These are phyloP conservation scores for Perodicticus potto DNA, from an alignment of 2,797 vertebrate species.

Conservation along the genomic window DNA sequence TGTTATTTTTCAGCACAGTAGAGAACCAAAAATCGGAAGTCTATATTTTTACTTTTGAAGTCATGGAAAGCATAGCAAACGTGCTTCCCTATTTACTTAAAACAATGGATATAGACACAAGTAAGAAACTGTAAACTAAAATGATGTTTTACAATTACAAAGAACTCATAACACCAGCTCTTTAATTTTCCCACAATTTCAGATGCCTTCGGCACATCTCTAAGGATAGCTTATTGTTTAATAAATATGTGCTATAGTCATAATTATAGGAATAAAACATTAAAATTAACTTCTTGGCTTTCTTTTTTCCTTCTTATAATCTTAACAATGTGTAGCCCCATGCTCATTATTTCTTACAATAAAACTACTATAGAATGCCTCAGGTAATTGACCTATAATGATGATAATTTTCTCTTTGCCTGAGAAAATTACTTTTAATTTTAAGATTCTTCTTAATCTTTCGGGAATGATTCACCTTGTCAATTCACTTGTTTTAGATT, in stretches of 20 bases:
- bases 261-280: slow-evolving; percentile 51
- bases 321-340: not conserved
- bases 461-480: slow-evolving; percentile 72
- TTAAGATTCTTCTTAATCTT: slow-evolving; percentile 71
- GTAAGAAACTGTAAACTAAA: slow-evolving; percentile 24
- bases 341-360: slow-evolving; percentile 64
- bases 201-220: not conserved
- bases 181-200: not conserved
- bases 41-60: not conserved
- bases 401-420: slow-evolving; percentile 72
- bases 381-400: slow-evolving; percentile 76
- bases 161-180: not conserved
- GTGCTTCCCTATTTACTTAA: not conserved
- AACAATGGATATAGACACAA: not conserved
- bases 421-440: slow-evolving; percentile 78
- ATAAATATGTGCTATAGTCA: slow-evolving; percentile 37
- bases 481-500: slow-evolving; percentile 80
- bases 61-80: not conserved
- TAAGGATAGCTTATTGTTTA: slow-evolving; percentile 28
- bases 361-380: slow-evolving; percentile 62
- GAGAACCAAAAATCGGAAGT: not conserved
- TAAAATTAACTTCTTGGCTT: slow-evolving; percentile 55
- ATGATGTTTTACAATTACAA: not conserved
- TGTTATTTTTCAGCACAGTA: not conserved
- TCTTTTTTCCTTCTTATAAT: slow-evolving; percentile 5